phyloP scores from a whole-genome alignment of 1,140 invertebrate genomes.

The Drosophila sulfurigaster region DNA sequence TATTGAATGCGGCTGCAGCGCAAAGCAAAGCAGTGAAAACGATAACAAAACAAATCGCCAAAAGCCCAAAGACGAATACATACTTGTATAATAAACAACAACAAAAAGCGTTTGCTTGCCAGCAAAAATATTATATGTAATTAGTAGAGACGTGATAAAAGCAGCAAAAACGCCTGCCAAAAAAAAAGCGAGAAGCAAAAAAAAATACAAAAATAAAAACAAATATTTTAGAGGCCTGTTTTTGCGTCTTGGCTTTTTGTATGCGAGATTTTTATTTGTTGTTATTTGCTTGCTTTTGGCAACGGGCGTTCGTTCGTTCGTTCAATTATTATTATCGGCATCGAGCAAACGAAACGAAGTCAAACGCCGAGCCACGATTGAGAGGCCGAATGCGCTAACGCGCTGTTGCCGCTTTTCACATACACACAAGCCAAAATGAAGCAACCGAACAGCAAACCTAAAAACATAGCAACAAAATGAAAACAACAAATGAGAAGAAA shows the following conservation, averaged over 20 bases:
- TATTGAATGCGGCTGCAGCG: conserved; percentile 20
- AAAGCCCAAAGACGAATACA: conserved; percentile 23
- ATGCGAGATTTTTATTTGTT: background rate
- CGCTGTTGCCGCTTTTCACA: conserved; percentile 71
- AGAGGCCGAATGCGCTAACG: conserved; percentile 34
- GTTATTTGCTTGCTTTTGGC: conserved; percentile 36
- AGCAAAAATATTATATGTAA: conserved; percentile 55
- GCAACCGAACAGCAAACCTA: conserved; percentile 21
- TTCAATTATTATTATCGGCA: conserved; percentile 80
- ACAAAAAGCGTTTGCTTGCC: conserved; percentile 22
- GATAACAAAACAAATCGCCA: conserved; percentile 22
- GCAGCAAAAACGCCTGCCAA: conserved; percentile 21
- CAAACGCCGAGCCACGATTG: conserved; percentile 31
- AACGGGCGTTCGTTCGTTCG: conserved; percentile 25
- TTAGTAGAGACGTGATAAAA: conserved; percentile 69
- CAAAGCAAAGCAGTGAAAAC: background rate
- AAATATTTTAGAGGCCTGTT: conserved; percentile 61
- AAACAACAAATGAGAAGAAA: conserved; percentile 7
- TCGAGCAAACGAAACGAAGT: conserved; percentile 37
- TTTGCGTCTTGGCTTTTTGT: conserved; percentile 59
- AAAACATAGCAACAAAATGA: conserved; percentile 39
- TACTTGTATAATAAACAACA: no score
- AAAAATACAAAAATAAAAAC: conserved; percentile 26
- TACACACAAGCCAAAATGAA: conserved; percentile 36
- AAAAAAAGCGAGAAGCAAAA: conserved; percentile 16